These are phyloP conservation scores for Selene dorsalis DNA, from an alignment of 2,797 vertebrate genomes.

Conservation along the genomic window DNA sequence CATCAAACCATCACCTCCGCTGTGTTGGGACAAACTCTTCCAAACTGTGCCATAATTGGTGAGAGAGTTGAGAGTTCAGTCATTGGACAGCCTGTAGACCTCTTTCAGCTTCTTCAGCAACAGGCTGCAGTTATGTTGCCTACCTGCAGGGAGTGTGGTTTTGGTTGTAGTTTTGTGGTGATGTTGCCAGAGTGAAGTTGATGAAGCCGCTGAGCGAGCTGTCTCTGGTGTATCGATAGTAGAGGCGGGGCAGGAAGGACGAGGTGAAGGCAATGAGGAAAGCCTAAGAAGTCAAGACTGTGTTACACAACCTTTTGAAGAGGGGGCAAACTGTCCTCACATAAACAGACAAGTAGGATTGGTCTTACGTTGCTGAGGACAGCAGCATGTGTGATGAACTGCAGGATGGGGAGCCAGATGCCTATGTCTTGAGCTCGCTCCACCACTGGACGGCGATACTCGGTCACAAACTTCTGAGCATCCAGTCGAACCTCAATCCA, in stretches of 20 bases:
- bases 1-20: neutral
- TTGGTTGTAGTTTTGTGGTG: constrained; percentile 68
- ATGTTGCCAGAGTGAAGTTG: constrained; percentile 83
- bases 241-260: constrained; percentile 83
- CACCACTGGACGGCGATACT: constrained; percentile 83
- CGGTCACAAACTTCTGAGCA: constrained; percentile 85
- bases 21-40: neutral
- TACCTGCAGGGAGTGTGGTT: no score
- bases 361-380: constrained; percentile 82
- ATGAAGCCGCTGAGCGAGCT: constrained; percentile 75
- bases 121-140: neutral
- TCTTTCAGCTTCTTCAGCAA: neutral
- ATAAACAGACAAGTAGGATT: neutral
- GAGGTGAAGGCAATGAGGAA: constrained; percentile 88
- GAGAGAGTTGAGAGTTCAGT: neutral
- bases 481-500: constrained; percentile 86
- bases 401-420: constrained; percentile 85
- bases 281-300: constrained; percentile 69
- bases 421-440: constrained; percentile 83
- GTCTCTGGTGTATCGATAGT: constrained; percentile 79
- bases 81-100: neutral
- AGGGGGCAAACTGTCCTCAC: neutral
- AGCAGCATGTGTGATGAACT: constrained; percentile 81
- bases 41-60: neutral
- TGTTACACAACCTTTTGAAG: neutral